These are phyloP conservation scores for Catharus minimus DNA, from an alignment of 2,113 vertebrate genomes.

Conservation along the genomic window DNA sequence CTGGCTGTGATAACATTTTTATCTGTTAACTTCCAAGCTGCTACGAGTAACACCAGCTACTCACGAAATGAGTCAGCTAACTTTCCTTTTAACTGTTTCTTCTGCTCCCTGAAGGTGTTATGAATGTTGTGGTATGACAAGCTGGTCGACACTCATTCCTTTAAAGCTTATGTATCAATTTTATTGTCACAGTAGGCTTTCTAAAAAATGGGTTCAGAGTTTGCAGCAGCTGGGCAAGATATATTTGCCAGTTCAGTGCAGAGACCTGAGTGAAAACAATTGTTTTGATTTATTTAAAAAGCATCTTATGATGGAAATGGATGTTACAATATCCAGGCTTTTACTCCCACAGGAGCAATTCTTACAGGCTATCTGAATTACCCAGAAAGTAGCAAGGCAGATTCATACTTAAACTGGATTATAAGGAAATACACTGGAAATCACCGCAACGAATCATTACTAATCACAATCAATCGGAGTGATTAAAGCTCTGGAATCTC, in stretches of 20 bases:
- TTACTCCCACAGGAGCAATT: slow-evolving; percentile 1
- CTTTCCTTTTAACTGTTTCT: slow-evolving; percentile 70
- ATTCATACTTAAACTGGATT: slow-evolving; percentile 8
- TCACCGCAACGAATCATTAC: neutral
- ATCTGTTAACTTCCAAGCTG: slow-evolving; percentile 63
- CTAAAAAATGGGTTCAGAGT: slow-evolving; percentile 28
- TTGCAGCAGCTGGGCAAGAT: slow-evolving; percentile 17
- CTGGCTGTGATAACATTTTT: slow-evolving; percentile 65
- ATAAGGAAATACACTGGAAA: neutral
- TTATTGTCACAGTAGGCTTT: slow-evolving; percentile 12
- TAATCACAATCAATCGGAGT: neutral
- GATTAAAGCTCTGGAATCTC: slow-evolving; percentile 20
- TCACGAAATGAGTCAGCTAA: slow-evolving; percentile 72
- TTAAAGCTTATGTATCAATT: slow-evolving; percentile 56
- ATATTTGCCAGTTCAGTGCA: neutral
- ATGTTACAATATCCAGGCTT: neutral
- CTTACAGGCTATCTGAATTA: neutral
- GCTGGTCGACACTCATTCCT: slow-evolving; percentile 42
- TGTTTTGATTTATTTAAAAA: slow-evolving; percentile 30
- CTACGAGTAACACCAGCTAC: slow-evolving; percentile 48
- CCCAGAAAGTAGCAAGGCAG: neutral
- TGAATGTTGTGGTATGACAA: slow-evolving; percentile 46
- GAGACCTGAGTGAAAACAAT: neutral
- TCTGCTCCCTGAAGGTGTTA: slow-evolving; percentile 59
- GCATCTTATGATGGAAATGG: neutral